Evolutionary conservation across 2,797 vertebrate genomes (phyloP).

Genomic region (Rhynchotus rufescens): DNA sequence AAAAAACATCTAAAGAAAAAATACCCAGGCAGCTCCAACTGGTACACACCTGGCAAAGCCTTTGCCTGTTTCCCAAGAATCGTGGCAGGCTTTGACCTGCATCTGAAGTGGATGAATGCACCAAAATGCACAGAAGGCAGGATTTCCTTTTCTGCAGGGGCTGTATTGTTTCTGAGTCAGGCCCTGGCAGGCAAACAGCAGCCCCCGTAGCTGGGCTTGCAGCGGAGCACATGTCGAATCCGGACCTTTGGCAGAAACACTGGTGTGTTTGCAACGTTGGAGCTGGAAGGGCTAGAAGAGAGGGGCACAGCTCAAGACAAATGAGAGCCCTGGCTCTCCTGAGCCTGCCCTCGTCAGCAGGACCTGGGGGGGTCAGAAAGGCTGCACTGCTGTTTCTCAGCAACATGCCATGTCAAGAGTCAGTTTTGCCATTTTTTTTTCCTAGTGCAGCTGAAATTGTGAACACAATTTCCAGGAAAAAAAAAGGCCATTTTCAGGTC

Average conservation of each 20-base stretch:
- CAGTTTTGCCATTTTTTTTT: background rate
- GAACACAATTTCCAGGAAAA: background rate
- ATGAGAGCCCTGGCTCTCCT: background rate
- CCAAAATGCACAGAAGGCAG: conserved; percentile 68
- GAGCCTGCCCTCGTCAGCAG: background rate
- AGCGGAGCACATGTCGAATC: conserved; percentile 33
- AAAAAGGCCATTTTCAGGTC: background rate
- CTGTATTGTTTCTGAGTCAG: conserved; percentile 56
- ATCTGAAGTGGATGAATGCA: conserved; percentile 54
- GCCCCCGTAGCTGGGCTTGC: background rate
- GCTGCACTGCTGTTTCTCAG: background rate
- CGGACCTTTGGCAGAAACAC: background rate
- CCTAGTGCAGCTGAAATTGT: background rate
- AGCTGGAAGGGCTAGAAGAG: background rate
- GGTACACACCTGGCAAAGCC: conserved; percentile 49
- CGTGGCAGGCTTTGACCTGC: conserved; percentile 46
- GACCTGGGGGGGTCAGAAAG: fast-evolving
- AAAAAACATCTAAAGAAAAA: background rate
- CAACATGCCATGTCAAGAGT: background rate
- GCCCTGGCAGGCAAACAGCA: conserved; percentile 9
- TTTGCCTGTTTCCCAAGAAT: conserved; percentile 58
- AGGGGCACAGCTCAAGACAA: background rate
- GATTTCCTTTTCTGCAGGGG: conserved; percentile 70
- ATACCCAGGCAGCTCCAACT: conserved; percentile 48
- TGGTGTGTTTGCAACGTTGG: background rate